These are phyloP conservation scores for Horisme vitalbata DNA, from an alignment of 2,888 invertebrate genomes.

Conservation along the genomic window DNA sequence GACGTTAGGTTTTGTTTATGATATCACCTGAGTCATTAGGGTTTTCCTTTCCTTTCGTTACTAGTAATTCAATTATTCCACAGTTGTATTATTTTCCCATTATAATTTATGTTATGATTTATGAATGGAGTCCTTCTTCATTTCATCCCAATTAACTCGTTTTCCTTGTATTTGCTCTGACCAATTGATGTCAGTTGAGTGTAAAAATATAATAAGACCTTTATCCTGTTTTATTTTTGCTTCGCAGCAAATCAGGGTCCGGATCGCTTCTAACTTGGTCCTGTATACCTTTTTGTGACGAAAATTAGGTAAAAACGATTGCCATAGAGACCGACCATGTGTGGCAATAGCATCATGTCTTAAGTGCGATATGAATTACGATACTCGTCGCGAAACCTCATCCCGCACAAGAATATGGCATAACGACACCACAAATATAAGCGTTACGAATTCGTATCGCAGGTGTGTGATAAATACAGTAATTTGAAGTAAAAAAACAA, in stretches of 20 bases:
- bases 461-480: background rate
- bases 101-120: background rate
- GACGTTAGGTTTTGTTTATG: slow-evolving; percentile 7
- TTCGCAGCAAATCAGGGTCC: background rate
- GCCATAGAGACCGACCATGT: background rate
- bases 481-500: background rate
- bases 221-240: background rate
- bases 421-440: too few relatives aligned
- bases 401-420: too few relatives aligned
- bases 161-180: slow-evolving; percentile 4
- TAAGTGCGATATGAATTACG: too few relatives aligned
- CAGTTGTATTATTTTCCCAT: background rate
- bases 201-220: slow-evolving; percentile 7
- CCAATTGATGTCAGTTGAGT: slow-evolving; percentile 6
- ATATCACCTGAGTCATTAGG: slow-evolving; percentile 5
- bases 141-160: slow-evolving; percentile 5
- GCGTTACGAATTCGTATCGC: too few relatives aligned
- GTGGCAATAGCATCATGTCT: too few relatives aligned
- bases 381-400: too few relatives aligned
- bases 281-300: background rate
- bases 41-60: slow-evolving; percentile 14
- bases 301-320: background rate
- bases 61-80: background rate
- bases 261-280: background rate
- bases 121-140: slow-evolving; percentile 6